Percentiles rank a stretch among this genome's conserved stretches.
These are phyloP conservation scores for Troides helena DNA, from an alignment of 2,888 invertebrate species.

Conservation along the genomic window DNA sequence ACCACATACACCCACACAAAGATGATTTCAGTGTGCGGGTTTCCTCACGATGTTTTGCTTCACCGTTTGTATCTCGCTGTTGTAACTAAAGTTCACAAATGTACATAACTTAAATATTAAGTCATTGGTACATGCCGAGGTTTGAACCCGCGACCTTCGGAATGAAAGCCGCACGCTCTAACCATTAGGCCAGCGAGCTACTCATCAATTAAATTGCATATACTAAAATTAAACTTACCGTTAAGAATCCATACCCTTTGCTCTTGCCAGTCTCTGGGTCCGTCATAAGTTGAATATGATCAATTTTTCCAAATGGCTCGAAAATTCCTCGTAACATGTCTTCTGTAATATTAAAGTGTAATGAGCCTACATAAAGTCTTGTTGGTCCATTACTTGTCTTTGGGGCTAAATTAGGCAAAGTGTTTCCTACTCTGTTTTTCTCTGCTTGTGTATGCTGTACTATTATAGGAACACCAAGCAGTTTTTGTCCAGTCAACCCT, in stretches of 20 bases:
- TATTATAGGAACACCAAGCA: conserved; percentile 97
- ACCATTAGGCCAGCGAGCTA: no score
- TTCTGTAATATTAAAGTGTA: conserved; percentile 99
- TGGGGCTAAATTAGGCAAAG: conserved; percentile 90
- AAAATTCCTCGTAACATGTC: conserved; percentile 99
- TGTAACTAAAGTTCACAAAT: no score
- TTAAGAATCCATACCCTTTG: conserved; percentile 98
- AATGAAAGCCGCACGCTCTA: no score
- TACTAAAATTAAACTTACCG: conserved; percentile 81
- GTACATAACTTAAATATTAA: no score
- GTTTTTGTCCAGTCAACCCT: conserved; percentile 96
- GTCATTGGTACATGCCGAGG: no score
- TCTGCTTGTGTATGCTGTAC: conserved; percentile 99
- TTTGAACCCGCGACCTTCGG: no score
- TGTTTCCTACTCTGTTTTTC: conserved; percentile 94
- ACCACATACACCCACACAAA: no score
- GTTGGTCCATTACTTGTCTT: conserved; percentile 96
- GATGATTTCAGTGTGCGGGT: no score
- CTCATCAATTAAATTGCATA: no score
- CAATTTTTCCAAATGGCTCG: conserved; percentile 98
- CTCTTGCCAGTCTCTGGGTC: conserved; percentile 97
- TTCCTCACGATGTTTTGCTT: no score
- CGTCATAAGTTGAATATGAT: conserved; percentile 96
- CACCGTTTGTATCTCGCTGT: no score
- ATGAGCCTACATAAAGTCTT: conserved; percentile 97